Percentiles rank a stretch among this genome's conserved stretches.
phyloP scores from a whole-genome alignment of 2,888 invertebrate species.

The Drepana falcataria region DNA sequence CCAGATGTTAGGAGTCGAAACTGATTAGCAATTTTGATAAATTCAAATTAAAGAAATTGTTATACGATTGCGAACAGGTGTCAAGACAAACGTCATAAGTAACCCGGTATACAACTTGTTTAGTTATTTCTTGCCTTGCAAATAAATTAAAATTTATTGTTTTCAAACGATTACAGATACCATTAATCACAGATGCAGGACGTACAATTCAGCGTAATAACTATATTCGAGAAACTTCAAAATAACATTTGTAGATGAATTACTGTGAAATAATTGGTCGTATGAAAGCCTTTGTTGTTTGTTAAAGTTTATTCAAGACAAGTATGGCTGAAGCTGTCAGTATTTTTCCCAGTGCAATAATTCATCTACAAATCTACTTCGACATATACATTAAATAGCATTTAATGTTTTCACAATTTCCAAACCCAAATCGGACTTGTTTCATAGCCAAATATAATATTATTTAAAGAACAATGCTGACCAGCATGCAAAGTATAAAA shows the following conservation, averaged over 20 bases:
- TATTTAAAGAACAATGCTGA: conserved; percentile 30
- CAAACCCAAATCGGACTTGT: conserved; percentile 8
- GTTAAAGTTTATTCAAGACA: conserved; percentile 6
- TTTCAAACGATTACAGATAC: conserved; percentile 13
- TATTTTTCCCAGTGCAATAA: conserved; percentile 21
- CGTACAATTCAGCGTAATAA: no score
- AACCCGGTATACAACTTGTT: no score
- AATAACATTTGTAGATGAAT: no score
- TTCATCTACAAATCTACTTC: conserved; percentile 41
- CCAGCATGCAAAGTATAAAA: conserved; percentile 55
- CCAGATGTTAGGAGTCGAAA: no score
- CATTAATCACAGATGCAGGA: conserved; percentile 62
- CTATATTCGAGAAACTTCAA: no score
- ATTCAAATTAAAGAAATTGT: not conserved
- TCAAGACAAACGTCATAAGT: no score
- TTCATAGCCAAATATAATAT: conserved; percentile 19
- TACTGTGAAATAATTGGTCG: no score
- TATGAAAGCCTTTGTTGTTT: no score
- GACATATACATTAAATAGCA: conserved; percentile 2
- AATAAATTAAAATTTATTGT: no score
- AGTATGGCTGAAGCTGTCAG: conserved; percentile 10
- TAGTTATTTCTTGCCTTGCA: no score
- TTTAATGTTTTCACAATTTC: conserved; percentile 4
- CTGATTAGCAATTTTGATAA: not conserved
- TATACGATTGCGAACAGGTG: no score